Percentiles rank a stretch among this genome's conserved stretches.
Conservation (phyloP, 1,140 invertebrate species). For the Penaeus japonicus region DNA sequence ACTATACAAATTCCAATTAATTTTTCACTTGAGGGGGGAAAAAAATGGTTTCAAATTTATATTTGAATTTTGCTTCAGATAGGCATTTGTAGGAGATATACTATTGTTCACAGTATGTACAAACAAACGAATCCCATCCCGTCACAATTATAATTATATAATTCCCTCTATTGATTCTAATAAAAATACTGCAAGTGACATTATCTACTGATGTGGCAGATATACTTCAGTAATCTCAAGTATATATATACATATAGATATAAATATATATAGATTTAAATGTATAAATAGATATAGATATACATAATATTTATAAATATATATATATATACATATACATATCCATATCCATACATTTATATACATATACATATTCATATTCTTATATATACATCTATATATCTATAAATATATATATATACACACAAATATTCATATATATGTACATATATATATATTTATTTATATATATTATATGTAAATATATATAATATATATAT, state of each 20-base stretch:
- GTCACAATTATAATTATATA: too few species aligned
- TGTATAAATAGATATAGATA: not conserved
- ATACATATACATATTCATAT: not conserved
- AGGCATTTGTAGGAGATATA: too few species aligned
- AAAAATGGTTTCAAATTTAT: too few species aligned
- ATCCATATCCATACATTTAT: not conserved
- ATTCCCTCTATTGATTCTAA: too few species aligned
- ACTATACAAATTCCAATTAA: too few species aligned
- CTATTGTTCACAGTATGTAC: too few species aligned
- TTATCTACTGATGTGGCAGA: not conserved
- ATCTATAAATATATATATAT: not conserved
- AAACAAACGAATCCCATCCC: too few species aligned
- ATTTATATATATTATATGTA: not conserved
- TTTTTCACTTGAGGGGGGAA: too few species aligned
- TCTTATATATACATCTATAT: not conserved
- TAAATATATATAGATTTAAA: not conserved
- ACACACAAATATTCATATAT: not conserved
- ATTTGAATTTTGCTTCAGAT: too few species aligned
- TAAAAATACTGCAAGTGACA: not conserved
- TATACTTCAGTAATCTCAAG: too few species aligned
- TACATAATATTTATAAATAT: not conserved
- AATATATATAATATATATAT: slow-evolving; percentile 6
- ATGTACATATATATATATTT: not conserved
- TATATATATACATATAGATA: not conserved
- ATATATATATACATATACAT: not conserved